Base-by-base conservation (phyloP, 2,888 invertebrate species). In the Argyresthia goedartella region DNA sequence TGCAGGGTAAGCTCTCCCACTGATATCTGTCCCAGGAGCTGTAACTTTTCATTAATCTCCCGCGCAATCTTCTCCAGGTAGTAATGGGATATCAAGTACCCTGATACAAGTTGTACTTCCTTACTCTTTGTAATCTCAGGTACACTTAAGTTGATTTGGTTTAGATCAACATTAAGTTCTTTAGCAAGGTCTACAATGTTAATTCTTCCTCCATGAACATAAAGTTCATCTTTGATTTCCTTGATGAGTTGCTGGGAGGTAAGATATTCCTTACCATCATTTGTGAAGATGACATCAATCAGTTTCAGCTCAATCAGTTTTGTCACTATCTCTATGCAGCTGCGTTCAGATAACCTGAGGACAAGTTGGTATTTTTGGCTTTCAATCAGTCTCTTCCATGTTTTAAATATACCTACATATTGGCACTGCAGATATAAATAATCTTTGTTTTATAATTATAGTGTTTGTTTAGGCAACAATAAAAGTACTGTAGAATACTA, bases 181-280 rank as follows among this genome's bases (percentile, higher is more conserved):
- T 94, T 94, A 7, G 97, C 93, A 52, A 99, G 85, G 59, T 98
- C 97, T 1, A 94, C 94, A 53, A 98, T 88, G 72, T 96, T 95
- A 4, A 97, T 91, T 54, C 98, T 89, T 11, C 98, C 98, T 56
- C 95, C 95, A 74, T 93, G 92, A 0, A 95, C 91, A 72, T 91
- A 93, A 1, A 98, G 81, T 79, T 99, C 98, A 81, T 97, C 96
- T 71, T 91, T 91, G 47, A 98, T 95, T 87, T 99, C 98, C 62
- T 92, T 94, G 15, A 90, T 84, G 54, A 99, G 89, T 68, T 99
- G 96, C 52, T 94, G 91, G 1, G 95, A 95, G 1, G 99, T 99
- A 45, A 99, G 88, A 72, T 98, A 99, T 73, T 98, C 98, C 79
- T 98, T 98, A 10, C 99, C 99, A 89, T 99, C 98, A 61, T 91